Conservation (phyloP, 37 sponge, comb jelly and placozoan genomes). For the Haliclona indistincta region DNA sequence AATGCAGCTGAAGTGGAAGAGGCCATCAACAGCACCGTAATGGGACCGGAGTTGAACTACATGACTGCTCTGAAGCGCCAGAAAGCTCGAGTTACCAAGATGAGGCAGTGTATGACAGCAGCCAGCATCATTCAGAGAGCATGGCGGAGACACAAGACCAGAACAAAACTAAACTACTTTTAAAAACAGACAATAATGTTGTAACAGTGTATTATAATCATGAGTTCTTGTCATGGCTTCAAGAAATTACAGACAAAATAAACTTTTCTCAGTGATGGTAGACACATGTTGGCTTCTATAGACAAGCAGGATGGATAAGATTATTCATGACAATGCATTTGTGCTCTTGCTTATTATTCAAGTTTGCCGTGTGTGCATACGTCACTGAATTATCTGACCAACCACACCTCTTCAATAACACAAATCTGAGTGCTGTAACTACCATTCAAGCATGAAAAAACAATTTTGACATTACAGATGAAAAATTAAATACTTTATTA, state of each 20-base stretch:
- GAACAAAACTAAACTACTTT: background rate
- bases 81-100: constrained; percentile 60
- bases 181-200: background rate
- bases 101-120: constrained; percentile 74
- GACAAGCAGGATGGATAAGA: too few species aligned
- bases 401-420: too few species aligned
- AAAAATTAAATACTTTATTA: too few species aligned
- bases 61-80: constrained; percentile 59
- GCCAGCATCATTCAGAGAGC: constrained; percentile 82
- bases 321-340: too few species aligned
- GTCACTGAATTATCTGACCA: too few species aligned
- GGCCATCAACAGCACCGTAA: background rate
- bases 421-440: too few species aligned
- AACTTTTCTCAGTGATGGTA: background rate
- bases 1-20: background rate
- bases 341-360: too few species aligned
- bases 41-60: constrained; percentile 55
- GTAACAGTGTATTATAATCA: background rate
- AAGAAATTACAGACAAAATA: background rate
- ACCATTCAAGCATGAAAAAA: too few species aligned
- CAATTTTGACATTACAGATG: too few species aligned
- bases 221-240: constrained; percentile 7
- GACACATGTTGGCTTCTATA: too few species aligned
- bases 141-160: constrained; percentile 70
- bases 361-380: too few species aligned